These are phyloP conservation scores for Clitarchus hookeri DNA, from an alignment of 2,888 invertebrate species.

Conservation along the genomic window DNA sequence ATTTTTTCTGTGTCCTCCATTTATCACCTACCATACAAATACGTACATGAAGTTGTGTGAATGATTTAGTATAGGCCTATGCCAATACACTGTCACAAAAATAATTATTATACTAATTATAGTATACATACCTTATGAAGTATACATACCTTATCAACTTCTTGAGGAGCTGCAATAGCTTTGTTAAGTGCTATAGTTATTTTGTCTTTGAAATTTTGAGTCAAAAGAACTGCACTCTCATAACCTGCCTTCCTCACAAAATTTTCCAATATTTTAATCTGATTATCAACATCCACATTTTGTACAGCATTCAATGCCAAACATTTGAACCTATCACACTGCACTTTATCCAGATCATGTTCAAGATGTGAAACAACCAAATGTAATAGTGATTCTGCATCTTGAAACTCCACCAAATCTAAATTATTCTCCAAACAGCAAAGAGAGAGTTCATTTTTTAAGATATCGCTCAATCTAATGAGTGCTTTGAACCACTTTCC, in stretches of 20 bases:
- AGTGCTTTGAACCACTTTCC: slow-evolving; percentile 40
- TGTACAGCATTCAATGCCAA: slow-evolving; percentile 27
- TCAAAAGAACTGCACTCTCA: not conserved
- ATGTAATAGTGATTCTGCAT: slow-evolving; percentile 31
- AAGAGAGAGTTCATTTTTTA: slow-evolving; percentile 30
- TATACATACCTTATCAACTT: slow-evolving; percentile 30
- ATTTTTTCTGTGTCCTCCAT: no score
- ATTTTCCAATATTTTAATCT: slow-evolving; percentile 27
- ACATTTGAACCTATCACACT: slow-evolving; percentile 22
- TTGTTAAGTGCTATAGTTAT: slow-evolving; percentile 33
- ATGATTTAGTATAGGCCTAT: no score
- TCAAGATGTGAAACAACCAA: slow-evolving; percentile 18
- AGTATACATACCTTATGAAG: no score
- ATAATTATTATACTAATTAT: no score
- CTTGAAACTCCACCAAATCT: slow-evolving; percentile 33
- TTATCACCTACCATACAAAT: no score
- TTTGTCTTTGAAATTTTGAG: slow-evolving; percentile 21
- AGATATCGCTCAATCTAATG: slow-evolving; percentile 17
- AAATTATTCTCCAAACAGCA: slow-evolving; percentile 33
- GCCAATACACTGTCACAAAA: no score
- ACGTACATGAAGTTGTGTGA: no score
- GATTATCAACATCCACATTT: slow-evolving; percentile 23
- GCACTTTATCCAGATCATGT: not conserved
- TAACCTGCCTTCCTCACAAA: slow-evolving; percentile 28
- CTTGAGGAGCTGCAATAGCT: slow-evolving; percentile 18